phyloP scores from a whole-genome alignment of 2,888 invertebrate genomes.

The Clunio marinus region DNA sequence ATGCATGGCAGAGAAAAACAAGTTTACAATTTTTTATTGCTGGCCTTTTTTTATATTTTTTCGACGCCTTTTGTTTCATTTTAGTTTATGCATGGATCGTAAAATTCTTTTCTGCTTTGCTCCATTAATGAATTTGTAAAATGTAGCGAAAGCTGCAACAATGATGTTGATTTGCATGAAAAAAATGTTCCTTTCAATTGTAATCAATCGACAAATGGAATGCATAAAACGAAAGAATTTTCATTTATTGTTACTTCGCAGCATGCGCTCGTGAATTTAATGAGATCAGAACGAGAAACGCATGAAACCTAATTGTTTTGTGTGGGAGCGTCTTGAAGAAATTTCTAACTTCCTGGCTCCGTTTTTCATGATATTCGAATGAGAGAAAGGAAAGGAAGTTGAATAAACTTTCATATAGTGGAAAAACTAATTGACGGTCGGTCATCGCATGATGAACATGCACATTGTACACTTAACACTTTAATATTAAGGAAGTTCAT shows the following conservation, averaged over 20 bases:
- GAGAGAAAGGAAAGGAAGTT: not conserved
- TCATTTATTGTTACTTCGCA: not conserved
- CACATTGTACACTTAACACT: too few species aligned
- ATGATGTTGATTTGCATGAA: too few species aligned
- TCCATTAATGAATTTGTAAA: not conserved
- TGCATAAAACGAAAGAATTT: constrained; percentile 1
- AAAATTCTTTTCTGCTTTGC: not conserved
- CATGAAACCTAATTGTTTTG: not conserved
- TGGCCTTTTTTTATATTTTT: too few species aligned
- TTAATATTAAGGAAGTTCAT: constrained; percentile 8
- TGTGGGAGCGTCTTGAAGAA: not conserved
- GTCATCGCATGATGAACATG: constrained; percentile 4
- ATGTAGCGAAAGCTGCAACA: not conserved
- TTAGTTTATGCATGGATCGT: not conserved
- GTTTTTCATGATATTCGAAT: too few species aligned
- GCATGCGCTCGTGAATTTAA: not conserved
- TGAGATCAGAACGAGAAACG: not conserved
- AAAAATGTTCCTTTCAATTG: constrained; percentile 14
- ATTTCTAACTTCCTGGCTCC: not conserved
- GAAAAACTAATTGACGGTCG: constrained; percentile 13
- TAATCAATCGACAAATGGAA: not conserved
- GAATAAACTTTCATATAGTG: too few species aligned
- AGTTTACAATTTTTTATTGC: too few species aligned
- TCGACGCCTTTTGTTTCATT: too few species aligned
- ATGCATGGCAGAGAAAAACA: too few species aligned